Evolutionary conservation across 2,797 vertebrate genomes (phyloP).

Genomic region (Liasis olivaceus): DNA sequence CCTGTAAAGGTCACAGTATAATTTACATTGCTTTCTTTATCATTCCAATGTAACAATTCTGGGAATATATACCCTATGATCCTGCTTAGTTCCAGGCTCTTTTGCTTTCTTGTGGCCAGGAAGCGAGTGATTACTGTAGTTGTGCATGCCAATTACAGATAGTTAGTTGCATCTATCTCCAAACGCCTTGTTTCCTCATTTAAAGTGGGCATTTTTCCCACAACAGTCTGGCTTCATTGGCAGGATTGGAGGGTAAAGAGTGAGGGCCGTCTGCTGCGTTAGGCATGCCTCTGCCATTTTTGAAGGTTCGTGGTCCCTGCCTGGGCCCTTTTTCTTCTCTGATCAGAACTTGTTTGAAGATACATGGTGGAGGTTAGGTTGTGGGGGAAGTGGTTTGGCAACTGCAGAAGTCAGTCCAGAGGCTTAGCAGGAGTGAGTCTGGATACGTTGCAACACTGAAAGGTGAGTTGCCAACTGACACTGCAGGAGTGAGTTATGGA

Average conservation of each 20-base stretch:
- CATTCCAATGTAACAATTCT: not conserved
- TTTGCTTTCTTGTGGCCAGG: not conserved
- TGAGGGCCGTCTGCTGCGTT: not conserved
- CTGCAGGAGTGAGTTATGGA: no score
- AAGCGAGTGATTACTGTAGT: not conserved
- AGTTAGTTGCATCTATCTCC: not conserved
- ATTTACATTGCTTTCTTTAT: not conserved
- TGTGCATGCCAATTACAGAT: not conserved
- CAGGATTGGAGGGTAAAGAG: not conserved
- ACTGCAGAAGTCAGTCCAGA: not conserved
- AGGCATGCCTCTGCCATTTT: not conserved
- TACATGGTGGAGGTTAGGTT: not conserved
- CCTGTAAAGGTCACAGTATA: not conserved
- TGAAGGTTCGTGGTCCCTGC: not conserved
- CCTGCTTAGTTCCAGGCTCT: not conserved
- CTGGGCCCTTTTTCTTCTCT: not conserved
- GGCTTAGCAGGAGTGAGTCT: not conserved
- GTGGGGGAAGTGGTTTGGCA: not conserved
- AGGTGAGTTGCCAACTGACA: no score
- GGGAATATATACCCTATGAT: not conserved
- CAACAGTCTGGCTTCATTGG: not conserved
- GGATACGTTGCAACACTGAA: not conserved
- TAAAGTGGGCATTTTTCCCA: not conserved
- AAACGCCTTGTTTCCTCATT: not conserved
- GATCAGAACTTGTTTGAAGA: not conserved